phyloP scores from a whole-genome alignment of 1,140 invertebrate genomes.

The Drosophila erecta region DNA sequence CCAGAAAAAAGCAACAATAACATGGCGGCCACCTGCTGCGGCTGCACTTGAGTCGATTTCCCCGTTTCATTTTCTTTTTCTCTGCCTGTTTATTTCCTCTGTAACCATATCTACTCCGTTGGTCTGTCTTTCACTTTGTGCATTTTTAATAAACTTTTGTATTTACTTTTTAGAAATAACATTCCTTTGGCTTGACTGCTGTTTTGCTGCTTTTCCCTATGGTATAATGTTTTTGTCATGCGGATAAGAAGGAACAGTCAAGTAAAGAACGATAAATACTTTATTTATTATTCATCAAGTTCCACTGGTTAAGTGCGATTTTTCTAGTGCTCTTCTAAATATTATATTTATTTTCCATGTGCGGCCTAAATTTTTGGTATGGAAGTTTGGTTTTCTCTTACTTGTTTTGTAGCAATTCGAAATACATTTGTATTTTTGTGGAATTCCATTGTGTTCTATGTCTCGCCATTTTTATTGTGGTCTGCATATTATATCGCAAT shows the following conservation, averaged over 20 bases:
- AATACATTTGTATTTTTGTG: slow-evolving; percentile 1
- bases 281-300: slow-evolving; percentile 49
- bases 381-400: slow-evolving; percentile 19
- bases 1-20: slow-evolving; percentile 59
- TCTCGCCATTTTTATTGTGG: slow-evolving; percentile 3
- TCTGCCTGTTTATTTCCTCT: slow-evolving; percentile 50
- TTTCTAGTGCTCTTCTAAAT: slow-evolving; percentile 42
- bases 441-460: slow-evolving; percentile 1
- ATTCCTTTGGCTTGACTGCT: slow-evolving; percentile 21
- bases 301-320: slow-evolving; percentile 27
- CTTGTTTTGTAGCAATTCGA: slow-evolving; percentile 13
- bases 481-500: slow-evolving; percentile 5
- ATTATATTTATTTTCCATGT: slow-evolving; percentile 57
- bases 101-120: slow-evolving; percentile 15
- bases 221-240: slow-evolving; percentile 31
- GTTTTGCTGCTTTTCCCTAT: neutral
- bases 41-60: slow-evolving; percentile 78
- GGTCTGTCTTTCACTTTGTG: slow-evolving; percentile 50
- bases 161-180: slow-evolving; percentile 48
- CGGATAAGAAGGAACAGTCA: slow-evolving; percentile 12
- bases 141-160: slow-evolving; percentile 76
- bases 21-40: slow-evolving; percentile 76
- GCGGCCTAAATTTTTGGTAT: slow-evolving; percentile 13
- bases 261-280: slow-evolving; percentile 1
- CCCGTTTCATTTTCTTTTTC: slow-evolving; percentile 42